These are phyloP conservation scores for Gerris buenoi DNA, from an alignment of 1,140 invertebrate species.

Conservation along the genomic window DNA sequence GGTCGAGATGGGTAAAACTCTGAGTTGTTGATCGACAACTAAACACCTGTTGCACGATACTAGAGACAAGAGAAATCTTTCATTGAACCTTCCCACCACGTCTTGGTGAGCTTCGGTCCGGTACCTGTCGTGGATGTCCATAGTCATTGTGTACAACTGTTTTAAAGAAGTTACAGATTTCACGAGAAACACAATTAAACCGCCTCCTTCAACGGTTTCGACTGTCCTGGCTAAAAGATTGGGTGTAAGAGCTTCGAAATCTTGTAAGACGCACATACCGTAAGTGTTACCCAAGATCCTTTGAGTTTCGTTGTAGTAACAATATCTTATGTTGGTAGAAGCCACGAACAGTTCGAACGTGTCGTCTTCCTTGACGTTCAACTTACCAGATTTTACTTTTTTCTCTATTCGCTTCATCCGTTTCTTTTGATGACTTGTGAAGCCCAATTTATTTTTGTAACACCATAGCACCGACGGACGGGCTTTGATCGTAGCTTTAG, in stretches of 20 bases:
- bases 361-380: constrained; percentile 88
- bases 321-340: constrained; percentile 90
- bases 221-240: constrained; percentile 93
- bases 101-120: constrained; percentile 89
- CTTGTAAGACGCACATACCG: constrained; percentile 92
- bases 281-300: constrained; percentile 96
- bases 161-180: constrained; percentile 74
- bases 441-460: constrained; percentile 92
- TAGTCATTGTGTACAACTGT: constrained; percentile 90
- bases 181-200: constrained; percentile 73
- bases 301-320: constrained; percentile 96
- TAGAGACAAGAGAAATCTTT: constrained; percentile 85
- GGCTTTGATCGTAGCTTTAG: constrained; percentile 82
- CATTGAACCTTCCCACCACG: constrained; percentile 89
- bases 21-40: constrained; percentile 85
- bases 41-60: constrained; percentile 74
- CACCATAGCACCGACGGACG: constrained; percentile 93
- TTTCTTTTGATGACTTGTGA: constrained; percentile 90
- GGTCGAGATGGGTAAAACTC: constrained; percentile 82
- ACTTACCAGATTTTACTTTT: constrained; percentile 75
- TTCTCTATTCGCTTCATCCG: constrained; percentile 71
- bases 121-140: constrained; percentile 95
- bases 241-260: constrained; percentile 98
- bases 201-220: constrained; percentile 97
- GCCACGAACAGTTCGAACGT: constrained; percentile 93